Percentiles rank a stretch among this genome's conserved stretches.
phyloP scores from a whole-genome alignment of 2,888 invertebrate species.

The Eupithecia abbreviata region DNA sequence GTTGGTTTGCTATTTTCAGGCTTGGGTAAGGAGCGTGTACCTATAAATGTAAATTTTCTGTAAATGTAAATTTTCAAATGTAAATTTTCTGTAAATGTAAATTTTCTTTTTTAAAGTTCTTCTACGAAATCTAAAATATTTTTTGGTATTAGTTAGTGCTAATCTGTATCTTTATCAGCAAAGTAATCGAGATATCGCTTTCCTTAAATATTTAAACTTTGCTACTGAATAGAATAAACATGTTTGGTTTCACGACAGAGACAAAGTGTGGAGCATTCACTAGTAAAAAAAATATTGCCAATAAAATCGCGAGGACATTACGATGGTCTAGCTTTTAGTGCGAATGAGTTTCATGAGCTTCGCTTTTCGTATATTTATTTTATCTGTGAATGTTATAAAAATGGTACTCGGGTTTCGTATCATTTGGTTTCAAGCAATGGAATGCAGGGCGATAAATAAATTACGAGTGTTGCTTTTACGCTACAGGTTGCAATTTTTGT shows the following conservation, averaged over 20 bases:
- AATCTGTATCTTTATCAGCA: neutral
- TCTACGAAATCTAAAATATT: neutral
- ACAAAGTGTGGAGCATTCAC: neutral
- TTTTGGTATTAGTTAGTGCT: neutral
- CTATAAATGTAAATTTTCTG: neutral
- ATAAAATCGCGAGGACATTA: conserved; percentile 43
- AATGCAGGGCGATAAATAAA: neutral
- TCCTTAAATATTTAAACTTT: neutral
- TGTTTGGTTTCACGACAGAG: neutral
- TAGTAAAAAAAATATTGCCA: conserved; percentile 43
- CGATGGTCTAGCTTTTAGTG: conserved; percentile 49
- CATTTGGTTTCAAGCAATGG: conserved; percentile 19
- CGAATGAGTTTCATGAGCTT: conserved; percentile 54
- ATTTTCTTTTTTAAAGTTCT: neutral
- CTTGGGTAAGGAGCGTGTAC: neutral
- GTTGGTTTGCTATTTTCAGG: conserved; percentile 16
- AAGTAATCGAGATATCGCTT: neutral
- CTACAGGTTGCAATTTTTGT: conserved; percentile 12
- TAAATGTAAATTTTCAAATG: neutral
- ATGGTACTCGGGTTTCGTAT: conserved; percentile 24
- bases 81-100: too few relatives aligned
- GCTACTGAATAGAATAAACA: conserved; percentile 1
- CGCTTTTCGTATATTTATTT: conserved; percentile 39
- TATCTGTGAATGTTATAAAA: conserved; percentile 40
- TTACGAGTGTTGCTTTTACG: neutral